Conservation (phyloP, 2,797 vertebrate genomes). For the Simalia tracyae region DNA sequence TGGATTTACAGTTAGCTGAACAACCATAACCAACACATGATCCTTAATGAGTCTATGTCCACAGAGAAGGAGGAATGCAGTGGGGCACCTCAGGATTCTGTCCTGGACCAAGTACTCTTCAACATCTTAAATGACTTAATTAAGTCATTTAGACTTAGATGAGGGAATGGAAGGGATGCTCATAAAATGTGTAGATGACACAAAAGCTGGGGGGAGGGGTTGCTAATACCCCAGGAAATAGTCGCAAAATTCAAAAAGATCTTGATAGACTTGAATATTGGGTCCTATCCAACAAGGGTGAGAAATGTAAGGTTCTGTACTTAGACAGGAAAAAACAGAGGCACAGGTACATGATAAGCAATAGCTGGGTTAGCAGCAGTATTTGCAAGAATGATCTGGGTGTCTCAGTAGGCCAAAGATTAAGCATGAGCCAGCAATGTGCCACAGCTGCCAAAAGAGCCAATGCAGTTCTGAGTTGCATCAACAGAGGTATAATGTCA, state of each 20-base stretch:
- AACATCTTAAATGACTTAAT: background rate
- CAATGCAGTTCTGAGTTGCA: background rate
- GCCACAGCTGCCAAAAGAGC: background rate
- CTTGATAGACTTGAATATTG: background rate
- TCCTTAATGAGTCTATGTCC: background rate
- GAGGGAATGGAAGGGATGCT: background rate
- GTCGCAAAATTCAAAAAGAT: background rate
- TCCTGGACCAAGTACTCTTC: background rate
- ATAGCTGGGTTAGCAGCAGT: background rate
- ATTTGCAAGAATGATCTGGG: background rate
- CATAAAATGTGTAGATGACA: background rate
- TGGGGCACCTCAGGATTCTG: background rate
- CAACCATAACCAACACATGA: background rate
- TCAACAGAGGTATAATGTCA: background rate
- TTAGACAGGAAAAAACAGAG: background rate
- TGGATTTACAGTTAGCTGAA: background rate
- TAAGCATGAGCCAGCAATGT: background rate
- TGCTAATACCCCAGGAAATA: background rate
- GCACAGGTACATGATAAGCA: background rate
- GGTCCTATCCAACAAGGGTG: background rate
- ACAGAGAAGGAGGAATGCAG: background rate
- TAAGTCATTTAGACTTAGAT: background rate
- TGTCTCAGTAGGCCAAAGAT: background rate
- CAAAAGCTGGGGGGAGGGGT: background rate
- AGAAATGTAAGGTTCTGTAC: background rate